Percentiles rank a stretch among this genome's conserved stretches.
These are phyloP conservation scores for Pseudoips prasinana DNA, from an alignment of 2,888 invertebrate genomes.

Conservation along the genomic window DNA sequence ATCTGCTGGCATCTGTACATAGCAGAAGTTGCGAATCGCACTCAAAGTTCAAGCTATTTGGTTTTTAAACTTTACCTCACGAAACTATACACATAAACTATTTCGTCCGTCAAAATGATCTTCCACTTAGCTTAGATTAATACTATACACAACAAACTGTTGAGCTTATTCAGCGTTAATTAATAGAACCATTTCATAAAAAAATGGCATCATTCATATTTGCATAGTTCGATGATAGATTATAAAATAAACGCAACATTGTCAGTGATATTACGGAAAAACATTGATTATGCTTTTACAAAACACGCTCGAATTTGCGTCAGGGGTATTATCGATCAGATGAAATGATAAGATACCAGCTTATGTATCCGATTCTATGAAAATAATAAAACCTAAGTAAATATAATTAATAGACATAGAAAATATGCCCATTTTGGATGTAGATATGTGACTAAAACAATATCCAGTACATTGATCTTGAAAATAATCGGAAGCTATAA, in stretches of 20 bases:
- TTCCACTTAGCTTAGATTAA: conserved; percentile 47
- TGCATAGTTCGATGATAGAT: too few species aligned
- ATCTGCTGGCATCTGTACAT: too few species aligned
- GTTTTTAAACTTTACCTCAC: conserved; percentile 53
- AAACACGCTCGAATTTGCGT: conserved; percentile 21
- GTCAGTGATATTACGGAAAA: conserved; percentile 17
- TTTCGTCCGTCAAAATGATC: conserved; percentile 51
- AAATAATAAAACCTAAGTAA: conserved; percentile 1
- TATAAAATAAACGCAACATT: neutral
- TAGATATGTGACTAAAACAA: too few species aligned
- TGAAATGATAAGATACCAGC: conserved; percentile 23
- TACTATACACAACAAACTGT: conserved; percentile 40
- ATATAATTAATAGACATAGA: too few species aligned
- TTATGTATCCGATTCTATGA: conserved; percentile 18
- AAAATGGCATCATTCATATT: too few species aligned
- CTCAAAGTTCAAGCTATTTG: conserved; percentile 56
- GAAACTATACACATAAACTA: conserved; percentile 44
- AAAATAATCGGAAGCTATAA: conserved; percentile 26
- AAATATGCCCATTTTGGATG: too few species aligned
- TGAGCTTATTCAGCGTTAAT: conserved; percentile 25
- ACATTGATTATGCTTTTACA: conserved; percentile 18
- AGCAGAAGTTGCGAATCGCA: conserved; percentile 49
- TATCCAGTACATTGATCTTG: too few species aligned
- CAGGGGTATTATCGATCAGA: conserved; percentile 31
- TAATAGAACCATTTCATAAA: too few species aligned